Evolutionary conservation across 2,797 vertebrate genomes (phyloP), one percentile per base, ranked within the genome.

Genomic region (Carapus acus): DNA sequence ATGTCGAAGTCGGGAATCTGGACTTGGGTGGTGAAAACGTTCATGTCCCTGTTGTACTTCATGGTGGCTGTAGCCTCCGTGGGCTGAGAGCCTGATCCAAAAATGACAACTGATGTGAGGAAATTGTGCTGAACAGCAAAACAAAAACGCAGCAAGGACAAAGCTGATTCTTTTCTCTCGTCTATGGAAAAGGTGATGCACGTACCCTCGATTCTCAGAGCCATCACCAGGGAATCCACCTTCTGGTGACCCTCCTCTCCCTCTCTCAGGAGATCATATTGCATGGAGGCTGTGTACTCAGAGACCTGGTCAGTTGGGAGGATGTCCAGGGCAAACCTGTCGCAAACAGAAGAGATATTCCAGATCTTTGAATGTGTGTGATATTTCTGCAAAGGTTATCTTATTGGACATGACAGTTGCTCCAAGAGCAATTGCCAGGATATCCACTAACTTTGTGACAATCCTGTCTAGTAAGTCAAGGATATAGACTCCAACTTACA

Each of bases 31-130:
- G 87, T 90, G 58, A 96, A 79, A 48, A 86, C 74, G 20, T 82
- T 90, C 62, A 69, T 90, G 74, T 85, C 85, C 68, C 89, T 85
- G 71, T 98, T 94, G 77, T 92, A 96, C 49, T 75, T 92, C 71
- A 93, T 80, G 36, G 74, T 83, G 69, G 88, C n/a, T 6, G 81
- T 77, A 16, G 89, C 90, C 64, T 94, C 90, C 0, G 74, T 83
- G 13, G 88, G 61, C 31, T 81, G 65, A 67, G 38, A 21, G 54
- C 91, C 94, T 98, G 59, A n/a, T n/a, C n/a, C n/a, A n/a, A n/a
- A n/a, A n/a, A n/a, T n/a, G n/a, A n/a, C n/a, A n/a, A n/a, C n/a
- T n/a, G n/a, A n/a, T n/a, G n/a, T n/a, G n/a, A n/a, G n/a, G n/a
- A n/a, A n/a, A n/a, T n/a, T n/a, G n/a, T n/a, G n/a, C n/a, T n/a